A percentile compares a stretch with the other conserved stretches of the same genome.
Conservation (phyloP, 2,797 vertebrate genomes). For the Myioborus melanocephalus region DNA sequence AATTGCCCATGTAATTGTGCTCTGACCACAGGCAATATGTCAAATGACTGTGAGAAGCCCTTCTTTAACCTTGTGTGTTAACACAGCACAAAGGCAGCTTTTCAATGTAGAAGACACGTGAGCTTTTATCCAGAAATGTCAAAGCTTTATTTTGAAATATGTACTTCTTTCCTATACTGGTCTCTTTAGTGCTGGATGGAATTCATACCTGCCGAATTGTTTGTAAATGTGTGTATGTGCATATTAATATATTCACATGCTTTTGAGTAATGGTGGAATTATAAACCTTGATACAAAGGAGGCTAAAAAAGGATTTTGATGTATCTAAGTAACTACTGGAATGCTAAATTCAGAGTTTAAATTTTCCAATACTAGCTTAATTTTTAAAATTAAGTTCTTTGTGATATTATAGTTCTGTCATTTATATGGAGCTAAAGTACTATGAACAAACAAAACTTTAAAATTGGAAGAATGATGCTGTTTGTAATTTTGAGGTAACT, state of each 20-base stretch:
- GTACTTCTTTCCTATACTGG: not conserved
- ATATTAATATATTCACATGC: not conserved
- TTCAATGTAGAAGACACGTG: not conserved
- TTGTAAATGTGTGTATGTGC: not conserved
- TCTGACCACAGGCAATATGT: not conserved
- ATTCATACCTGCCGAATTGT: not conserved
- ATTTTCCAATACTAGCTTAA: not conserved
- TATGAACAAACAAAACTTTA: not conserved
- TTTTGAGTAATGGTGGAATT: not conserved
- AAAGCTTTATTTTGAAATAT: not conserved
- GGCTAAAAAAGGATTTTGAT: not conserved
- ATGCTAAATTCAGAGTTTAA: not conserved
- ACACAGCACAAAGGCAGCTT: not conserved
- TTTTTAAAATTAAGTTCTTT: not conserved
- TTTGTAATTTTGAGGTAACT: not conserved
- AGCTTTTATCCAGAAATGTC: not conserved
- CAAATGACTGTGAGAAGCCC: not conserved
- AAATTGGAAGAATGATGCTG: not conserved
- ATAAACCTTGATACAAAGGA: not conserved
- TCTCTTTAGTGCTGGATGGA: not conserved
- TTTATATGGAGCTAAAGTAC: not conserved
- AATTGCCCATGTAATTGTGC: not conserved
- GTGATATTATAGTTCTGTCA: not conserved
- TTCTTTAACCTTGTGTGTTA: not conserved
- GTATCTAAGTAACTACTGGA: not conserved